Base-by-base conservation (phyloP, 2,113 vertebrate species). In the Opisthocomus hoazin region DNA sequence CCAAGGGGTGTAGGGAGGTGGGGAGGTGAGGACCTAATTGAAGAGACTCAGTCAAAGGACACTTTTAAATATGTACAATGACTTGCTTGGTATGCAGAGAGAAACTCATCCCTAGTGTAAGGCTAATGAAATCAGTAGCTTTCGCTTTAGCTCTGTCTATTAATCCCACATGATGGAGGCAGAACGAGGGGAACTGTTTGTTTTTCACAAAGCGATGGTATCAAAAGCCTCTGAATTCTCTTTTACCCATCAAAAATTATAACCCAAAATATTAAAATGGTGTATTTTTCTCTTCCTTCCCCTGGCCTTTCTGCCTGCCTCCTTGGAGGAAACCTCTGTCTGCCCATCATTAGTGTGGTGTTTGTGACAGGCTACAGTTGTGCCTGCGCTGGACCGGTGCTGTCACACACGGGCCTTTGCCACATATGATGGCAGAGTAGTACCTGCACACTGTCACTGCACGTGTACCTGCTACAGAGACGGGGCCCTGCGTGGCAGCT, bases 381-480 rank as follows among this genome's bases (percentile, higher is more conserved):
- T 4, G 8, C 32, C 64, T 73, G 64, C 5, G 9, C 24, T 19
- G 65, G 39, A 73, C 43, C 48, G 1, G 4, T 1, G 6, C 50
- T 53, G 79, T 61, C 80, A 63, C 56, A 19, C 2, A 3, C 0
- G 8, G 20, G 3, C 9, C 50, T 71, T 50, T 58, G 60, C 77
- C 56, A 51, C 29, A 1, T 2, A 12, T 1, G 32, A 12, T 14
- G 87, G n/a, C 45, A 70, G 34, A 64, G 82, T 7, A 39, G 37
- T 4, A 26, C 19, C 32, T 19, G 43, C 37, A 53, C 1, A 14
- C 29, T 65, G 70, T 6, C 57, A 48, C 65, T 20, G 45, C 64
- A n/a, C 1, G 0, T 1, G 1, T 19, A 5, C 41, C 58, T 32
- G 15, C 16, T n/a, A 36, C 27, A 41, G 45, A 50, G 32, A 5